phyloP scores from a whole-genome alignment of 1,140 invertebrate genomes.

The Carposina sasakii region DNA sequence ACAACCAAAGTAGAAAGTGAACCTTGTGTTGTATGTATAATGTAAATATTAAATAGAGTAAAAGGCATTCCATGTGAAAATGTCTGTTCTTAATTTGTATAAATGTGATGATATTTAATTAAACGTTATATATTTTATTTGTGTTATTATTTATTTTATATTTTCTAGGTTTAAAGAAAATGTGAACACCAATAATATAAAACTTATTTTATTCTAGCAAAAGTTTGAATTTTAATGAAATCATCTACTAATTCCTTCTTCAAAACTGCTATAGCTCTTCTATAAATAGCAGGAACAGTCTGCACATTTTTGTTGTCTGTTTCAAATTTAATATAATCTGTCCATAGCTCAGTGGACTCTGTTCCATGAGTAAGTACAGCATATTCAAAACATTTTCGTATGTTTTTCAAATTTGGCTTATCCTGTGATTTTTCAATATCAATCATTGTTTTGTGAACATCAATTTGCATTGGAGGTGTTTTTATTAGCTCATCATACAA shows the following conservation, averaged over 20 bases:
- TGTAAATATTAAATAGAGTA: conserved; percentile 67
- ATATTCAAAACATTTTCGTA: conserved; percentile 58
- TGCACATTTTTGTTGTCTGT: conserved; percentile 38
- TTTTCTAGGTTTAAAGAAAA: conserved; percentile 12
- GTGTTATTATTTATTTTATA: conserved; percentile 23
- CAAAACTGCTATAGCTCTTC: conserved; percentile 49
- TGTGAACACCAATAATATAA: conserved; percentile 15
- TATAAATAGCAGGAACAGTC: conserved; percentile 44
- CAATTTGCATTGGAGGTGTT: conserved; percentile 53
- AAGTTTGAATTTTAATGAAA: conserved; percentile 55
- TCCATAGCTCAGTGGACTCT: conserved; percentile 49
- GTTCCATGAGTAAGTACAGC: conserved; percentile 49
- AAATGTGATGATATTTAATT: conserved; percentile 59
- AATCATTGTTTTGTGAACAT: conserved; percentile 54
- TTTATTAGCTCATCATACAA: conserved; percentile 59
- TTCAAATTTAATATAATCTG: conserved; percentile 61
- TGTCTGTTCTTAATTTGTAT: too few relatives aligned
- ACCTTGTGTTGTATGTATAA: conserved; percentile 49
- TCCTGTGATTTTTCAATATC: conserved; percentile 52
- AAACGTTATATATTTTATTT: too few relatives aligned
- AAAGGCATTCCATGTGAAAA: conserved; percentile 62
- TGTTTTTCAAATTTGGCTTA: conserved; percentile 39
- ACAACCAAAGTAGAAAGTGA: conserved; percentile 62
- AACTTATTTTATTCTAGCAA: conserved; percentile 45
- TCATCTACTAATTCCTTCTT: conserved; percentile 58